Evolutionary conservation across 2,797 vertebrate genomes (phyloP).

Genomic region (Crax fasciolata): DNA sequence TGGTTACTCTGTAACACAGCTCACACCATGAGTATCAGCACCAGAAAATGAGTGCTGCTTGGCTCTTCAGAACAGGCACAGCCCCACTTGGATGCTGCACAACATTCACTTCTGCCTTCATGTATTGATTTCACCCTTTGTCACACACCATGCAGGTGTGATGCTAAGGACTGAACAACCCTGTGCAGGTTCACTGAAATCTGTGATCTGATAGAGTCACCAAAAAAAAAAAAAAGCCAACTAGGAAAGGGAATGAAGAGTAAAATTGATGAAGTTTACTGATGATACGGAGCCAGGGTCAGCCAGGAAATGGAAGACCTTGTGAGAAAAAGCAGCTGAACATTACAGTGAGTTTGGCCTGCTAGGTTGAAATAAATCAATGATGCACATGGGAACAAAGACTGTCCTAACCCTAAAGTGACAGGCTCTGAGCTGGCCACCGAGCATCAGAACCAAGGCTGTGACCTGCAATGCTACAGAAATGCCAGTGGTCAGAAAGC

Average conservation of each 20-base stretch:
- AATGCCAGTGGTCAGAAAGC: not conserved
- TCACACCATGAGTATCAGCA: not conserved
- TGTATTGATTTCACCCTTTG: not conserved
- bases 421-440: not conserved
- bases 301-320: not conserved
- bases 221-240: not conserved
- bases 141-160: not conserved
- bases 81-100: not conserved
- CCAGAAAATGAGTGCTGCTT: fast-evolving
- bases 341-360: not conserved
- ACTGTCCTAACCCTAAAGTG: not conserved
- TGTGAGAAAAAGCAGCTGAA: not conserved
- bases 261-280: not conserved
- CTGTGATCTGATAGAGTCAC: not conserved
- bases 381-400: fast-evolving
- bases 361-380: not conserved
- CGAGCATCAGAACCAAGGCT: not conserved
- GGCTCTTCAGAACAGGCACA: not conserved
- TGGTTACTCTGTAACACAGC: not conserved
- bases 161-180: not conserved
- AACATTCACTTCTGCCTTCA: no score
- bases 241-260: not conserved
- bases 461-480: not conserved
- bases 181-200: not conserved
- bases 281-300: not conserved